phyloP scores from a whole-genome alignment of 1,140 invertebrate species.

The Centruroides vittatus region DNA sequence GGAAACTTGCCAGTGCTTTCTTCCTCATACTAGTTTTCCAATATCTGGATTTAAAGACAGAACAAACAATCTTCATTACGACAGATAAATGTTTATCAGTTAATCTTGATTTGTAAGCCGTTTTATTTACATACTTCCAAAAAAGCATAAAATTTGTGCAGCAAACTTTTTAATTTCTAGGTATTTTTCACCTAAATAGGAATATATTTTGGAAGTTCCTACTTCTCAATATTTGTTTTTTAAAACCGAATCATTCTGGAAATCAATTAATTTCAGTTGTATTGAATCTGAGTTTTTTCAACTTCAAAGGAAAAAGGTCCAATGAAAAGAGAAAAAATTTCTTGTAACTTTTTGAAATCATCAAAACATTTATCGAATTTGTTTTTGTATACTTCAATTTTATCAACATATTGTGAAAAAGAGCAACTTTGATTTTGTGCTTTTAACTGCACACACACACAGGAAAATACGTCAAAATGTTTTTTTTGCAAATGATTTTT shows the following conservation, averaged over 20 bases:
- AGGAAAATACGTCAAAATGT: no score
- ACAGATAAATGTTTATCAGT: neutral
- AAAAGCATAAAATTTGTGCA: neutral
- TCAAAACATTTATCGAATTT: no score
- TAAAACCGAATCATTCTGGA: neutral
- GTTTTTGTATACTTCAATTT: no score
- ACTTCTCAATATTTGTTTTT: neutral
- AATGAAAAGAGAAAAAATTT: neutral
- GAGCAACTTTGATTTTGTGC: no score
- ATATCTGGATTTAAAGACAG: neutral
- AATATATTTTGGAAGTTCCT: neutral
- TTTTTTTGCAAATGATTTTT: no score
- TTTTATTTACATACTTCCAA: neutral
- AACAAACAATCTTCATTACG: neutral
- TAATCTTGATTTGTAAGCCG: neutral
- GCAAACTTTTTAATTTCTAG: no score
- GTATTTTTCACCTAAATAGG: neutral
- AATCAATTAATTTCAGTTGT: neutral
- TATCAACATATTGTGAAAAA: no score
- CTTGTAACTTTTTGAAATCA: neutral
- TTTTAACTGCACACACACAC: no score
- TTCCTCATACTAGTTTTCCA: neutral
- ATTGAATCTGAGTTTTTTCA: neutral
- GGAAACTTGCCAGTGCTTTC: neutral
- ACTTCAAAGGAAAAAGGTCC: neutral